Percentiles rank a stretch among this genome's conserved stretches.
Evolutionary conservation across 2,113 vertebrate genomes (phyloP).

Genomic region (Brachypteracias leptosomus): DNA sequence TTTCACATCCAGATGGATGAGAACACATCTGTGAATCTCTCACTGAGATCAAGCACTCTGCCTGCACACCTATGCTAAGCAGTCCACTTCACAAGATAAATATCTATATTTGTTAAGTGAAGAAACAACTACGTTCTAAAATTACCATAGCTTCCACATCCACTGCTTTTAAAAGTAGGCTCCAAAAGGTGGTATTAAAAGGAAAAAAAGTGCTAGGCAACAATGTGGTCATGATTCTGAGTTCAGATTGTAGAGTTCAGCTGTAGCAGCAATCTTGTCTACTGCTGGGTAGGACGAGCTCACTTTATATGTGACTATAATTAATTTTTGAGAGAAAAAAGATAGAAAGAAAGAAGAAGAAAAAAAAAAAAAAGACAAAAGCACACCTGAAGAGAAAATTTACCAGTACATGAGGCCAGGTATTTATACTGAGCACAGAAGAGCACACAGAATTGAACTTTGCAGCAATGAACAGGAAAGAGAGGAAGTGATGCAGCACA

Average conservation of each 20-base stretch:
- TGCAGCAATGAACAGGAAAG: background rate
- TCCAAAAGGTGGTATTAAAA: background rate
- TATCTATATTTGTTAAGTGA: background rate
- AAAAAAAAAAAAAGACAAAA: background rate
- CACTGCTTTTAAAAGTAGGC: background rate
- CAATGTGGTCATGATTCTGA: background rate
- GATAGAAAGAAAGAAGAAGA: background rate
- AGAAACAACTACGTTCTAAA: background rate
- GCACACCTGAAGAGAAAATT: background rate
- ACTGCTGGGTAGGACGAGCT: background rate
- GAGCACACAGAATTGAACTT: background rate
- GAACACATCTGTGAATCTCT: background rate
- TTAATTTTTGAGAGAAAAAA: background rate
- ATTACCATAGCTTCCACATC: background rate
- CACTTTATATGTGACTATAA: background rate
- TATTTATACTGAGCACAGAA: background rate
- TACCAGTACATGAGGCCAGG: background rate
- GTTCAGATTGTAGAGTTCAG: background rate
- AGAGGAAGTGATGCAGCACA: background rate
- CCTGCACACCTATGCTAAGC: background rate
- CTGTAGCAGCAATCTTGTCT: background rate
- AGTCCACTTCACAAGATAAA: background rate
- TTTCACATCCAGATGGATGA: background rate
- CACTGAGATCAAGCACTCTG: background rate
- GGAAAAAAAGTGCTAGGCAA: background rate